A percentile compares a stretch with the other conserved stretches of the same genome.
Evolutionary conservation across 2,797 vertebrate genomes (phyloP).

Genomic region (Antennarius maculatus): DNA sequence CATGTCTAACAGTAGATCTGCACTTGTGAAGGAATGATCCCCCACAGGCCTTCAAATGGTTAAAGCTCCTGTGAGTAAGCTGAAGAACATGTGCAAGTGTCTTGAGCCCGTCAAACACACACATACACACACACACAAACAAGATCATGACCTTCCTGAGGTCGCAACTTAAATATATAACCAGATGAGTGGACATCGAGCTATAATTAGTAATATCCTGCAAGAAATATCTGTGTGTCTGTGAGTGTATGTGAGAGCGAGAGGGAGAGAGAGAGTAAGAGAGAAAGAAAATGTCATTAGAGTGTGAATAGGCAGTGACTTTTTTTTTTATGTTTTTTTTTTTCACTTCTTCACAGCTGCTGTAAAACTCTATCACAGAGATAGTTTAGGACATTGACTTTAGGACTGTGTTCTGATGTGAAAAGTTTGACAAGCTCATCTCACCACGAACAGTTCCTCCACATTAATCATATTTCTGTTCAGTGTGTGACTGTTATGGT

Average conservation of each 20-base stretch:
- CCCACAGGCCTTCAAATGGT: too few species aligned
- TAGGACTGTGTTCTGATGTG: neutral
- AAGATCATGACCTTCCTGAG: slow-evolving; percentile 16
- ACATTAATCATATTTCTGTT: too few species aligned
- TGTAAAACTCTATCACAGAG: neutral
- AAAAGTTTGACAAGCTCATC: neutral
- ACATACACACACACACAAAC: neutral
- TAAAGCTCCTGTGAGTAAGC: too few species aligned
- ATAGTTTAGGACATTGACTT: neutral
- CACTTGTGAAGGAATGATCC: too few species aligned
- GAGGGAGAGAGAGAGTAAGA: too few species aligned
- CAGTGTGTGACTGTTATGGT: too few species aligned
- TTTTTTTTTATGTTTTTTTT: too few species aligned
- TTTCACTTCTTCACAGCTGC: slow-evolving; percentile 5
- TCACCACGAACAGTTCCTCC: too few species aligned
- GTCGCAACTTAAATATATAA: slow-evolving; percentile 22
- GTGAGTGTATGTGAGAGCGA: too few species aligned
- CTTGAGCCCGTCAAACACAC: neutral
- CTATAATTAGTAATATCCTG: slow-evolving; percentile 9
- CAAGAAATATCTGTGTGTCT: slow-evolving; percentile 5
- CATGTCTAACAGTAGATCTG: too few species aligned
- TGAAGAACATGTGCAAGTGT: too few species aligned
- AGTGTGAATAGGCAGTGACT: slow-evolving; percentile 33
- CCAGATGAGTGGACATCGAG: slow-evolving; percentile 22
- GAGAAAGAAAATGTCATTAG: slow-evolving; percentile 10